Evolutionary conservation across 2,797 vertebrate species (phyloP).

Genomic region (Graptemys geographica): DNA sequence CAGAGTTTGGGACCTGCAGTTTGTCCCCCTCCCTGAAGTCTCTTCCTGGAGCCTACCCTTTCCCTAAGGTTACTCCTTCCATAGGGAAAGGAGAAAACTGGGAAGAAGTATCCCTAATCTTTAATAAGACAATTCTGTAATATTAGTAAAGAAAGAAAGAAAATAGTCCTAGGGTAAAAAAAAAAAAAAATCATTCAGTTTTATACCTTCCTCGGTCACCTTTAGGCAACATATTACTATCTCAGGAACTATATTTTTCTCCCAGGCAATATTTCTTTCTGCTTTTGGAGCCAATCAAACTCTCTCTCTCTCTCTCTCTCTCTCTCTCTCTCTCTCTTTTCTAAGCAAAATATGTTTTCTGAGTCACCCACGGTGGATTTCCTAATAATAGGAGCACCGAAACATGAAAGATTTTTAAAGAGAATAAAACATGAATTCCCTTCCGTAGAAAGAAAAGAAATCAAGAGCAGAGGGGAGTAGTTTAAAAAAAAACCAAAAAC

Average conservation of each 20-base stretch:
- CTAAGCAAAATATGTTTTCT: neutral
- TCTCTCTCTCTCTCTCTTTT: neutral
- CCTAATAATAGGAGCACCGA: neutral
- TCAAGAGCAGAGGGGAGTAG: neutral
- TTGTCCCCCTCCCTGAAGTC: neutral
- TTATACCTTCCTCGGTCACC: neutral
- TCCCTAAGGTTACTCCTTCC: neutral
- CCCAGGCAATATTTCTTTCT: neutral
- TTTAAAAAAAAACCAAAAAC: too few relatives aligned
- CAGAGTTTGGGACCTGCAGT: too few relatives aligned
- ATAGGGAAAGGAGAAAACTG: neutral
- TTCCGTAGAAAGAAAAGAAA: neutral
- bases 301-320: too few relatives aligned
- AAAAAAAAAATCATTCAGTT: neutral
- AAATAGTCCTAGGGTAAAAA: neutral
- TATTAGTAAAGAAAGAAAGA: neutral
- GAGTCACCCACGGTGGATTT: neutral
- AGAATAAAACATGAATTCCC: neutral
- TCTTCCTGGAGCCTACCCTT: neutral
- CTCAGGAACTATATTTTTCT: neutral
- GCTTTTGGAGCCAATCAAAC: neutral
- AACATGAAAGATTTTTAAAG: neutral
- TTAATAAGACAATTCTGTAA: neutral
- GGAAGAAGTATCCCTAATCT: neutral
- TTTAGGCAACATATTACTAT: neutral